Evolutionary conservation across 1,140 invertebrate genomes (phyloP).

Genomic region (Neuroterus valhalla): DNA sequence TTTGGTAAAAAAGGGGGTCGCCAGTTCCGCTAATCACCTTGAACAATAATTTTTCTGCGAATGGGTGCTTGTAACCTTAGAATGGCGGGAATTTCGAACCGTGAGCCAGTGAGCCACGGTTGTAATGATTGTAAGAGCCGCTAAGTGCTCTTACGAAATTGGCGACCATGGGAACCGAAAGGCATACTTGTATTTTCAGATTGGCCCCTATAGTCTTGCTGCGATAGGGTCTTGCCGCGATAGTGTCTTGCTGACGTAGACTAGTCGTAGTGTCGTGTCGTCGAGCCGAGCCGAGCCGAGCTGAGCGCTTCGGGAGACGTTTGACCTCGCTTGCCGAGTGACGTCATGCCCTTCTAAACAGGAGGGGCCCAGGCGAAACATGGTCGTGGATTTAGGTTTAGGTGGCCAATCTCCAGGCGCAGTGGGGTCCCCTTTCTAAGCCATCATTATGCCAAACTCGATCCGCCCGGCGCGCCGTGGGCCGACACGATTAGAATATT

Average conservation of each 20-base stretch:
- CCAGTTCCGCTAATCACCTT: slow-evolving; percentile 25
- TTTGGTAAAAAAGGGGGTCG: slow-evolving; percentile 15
- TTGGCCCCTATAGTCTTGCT: slow-evolving; percentile 37
- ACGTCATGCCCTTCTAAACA: slow-evolving; percentile 75
- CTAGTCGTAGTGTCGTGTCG: no score
- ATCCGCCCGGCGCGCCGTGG: slow-evolving; percentile 39
- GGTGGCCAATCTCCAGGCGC: slow-evolving; percentile 61
- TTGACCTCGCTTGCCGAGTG: slow-evolving; percentile 59
- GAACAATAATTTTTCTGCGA: background rate
- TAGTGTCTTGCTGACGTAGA: no score
- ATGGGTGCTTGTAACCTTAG: slow-evolving; percentile 28
- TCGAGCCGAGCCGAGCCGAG: slow-evolving; percentile 32
- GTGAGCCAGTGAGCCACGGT: no score
- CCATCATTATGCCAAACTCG: slow-evolving; percentile 39
- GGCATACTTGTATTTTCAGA: slow-evolving; percentile 55
- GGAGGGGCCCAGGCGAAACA: slow-evolving; percentile 72
- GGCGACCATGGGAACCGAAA: slow-evolving; percentile 57
- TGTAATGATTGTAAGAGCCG: slow-evolving; percentile 43
- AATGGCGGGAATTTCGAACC: slow-evolving; percentile 25
- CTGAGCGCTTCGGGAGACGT: slow-evolving; percentile 45
- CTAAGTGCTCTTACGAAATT: slow-evolving; percentile 57
- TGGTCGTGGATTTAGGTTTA: slow-evolving; percentile 71
- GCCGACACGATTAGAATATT: slow-evolving; percentile 52
- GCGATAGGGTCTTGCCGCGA: slow-evolving; percentile 38
- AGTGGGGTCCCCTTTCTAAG: slow-evolving; percentile 61